phyloP scores from a whole-genome alignment of 2,888 invertebrate genomes.

The Trissolcus japonicus region DNA sequence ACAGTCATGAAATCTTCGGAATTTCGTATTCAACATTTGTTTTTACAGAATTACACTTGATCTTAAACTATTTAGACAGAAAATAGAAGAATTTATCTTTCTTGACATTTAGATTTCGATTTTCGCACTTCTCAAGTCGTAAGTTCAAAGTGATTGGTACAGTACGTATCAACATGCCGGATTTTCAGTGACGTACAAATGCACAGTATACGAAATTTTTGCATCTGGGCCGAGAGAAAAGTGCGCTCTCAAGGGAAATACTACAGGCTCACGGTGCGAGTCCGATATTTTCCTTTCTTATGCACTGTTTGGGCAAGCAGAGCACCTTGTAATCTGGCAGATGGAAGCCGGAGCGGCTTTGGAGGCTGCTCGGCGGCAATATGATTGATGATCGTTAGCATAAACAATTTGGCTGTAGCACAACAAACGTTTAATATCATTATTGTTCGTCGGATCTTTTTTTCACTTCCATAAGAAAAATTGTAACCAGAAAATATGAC shows the following conservation, averaged over 20 bases:
- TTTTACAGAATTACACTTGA: too few species aligned
- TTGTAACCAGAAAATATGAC: too few species aligned
- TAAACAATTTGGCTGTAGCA: conserved; percentile 29
- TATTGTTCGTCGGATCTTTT: neutral
- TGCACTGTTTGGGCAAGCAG: conserved; percentile 38
- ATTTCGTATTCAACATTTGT: too few species aligned
- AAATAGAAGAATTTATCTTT: neutral
- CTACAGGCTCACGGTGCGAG: conserved; percentile 37
- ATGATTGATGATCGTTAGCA: conserved; percentile 47
- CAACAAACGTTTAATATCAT: conserved; percentile 22
- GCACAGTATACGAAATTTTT: conserved; percentile 27
- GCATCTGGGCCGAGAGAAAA: conserved; percentile 35
- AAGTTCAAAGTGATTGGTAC: conserved; percentile 42
- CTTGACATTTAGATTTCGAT: conserved; percentile 27
- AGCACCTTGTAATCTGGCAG: conserved; percentile 41
- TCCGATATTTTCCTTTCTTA: conserved; percentile 49
- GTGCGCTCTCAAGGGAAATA: conserved; percentile 50
- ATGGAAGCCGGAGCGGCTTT: conserved; percentile 36
- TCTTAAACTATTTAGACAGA: too few species aligned
- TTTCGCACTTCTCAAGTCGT: conserved; percentile 32
- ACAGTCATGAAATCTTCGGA: neutral
- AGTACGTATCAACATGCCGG: conserved; percentile 27
- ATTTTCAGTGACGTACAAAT: conserved; percentile 28
- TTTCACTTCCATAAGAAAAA: too few species aligned
- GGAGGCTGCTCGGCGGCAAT: conserved; percentile 31